Evolutionary conservation across 1,140 invertebrate genomes (phyloP).

Genomic region (Macrocentrus cingulum): DNA sequence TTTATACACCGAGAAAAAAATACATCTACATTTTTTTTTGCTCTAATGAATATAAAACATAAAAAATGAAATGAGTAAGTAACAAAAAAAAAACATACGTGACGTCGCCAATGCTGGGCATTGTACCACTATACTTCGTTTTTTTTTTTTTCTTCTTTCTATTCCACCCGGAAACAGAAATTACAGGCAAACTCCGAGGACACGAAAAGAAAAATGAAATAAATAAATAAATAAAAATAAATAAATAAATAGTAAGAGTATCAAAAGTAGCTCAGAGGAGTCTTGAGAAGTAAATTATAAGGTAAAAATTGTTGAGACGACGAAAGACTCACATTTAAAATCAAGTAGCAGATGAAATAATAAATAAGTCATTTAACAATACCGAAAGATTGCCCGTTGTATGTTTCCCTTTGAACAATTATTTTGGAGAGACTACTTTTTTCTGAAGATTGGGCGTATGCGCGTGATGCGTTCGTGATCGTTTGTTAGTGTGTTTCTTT

Average conservation of each 20-base stretch:
- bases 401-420: conserved; percentile 21
- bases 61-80: conserved; percentile 1
- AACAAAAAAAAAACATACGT: conserved; percentile 21
- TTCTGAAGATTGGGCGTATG: conserved; percentile 21
- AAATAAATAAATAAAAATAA: conserved; percentile 16
- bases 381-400: conserved; percentile 3
- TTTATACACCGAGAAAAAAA: not conserved
- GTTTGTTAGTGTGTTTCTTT: conserved; percentile 49
- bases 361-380: not conserved
- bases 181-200: conserved; percentile 3
- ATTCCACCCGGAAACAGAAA: conserved; percentile 17
- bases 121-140: conserved; percentile 16
- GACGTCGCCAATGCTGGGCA: conserved; percentile 27
- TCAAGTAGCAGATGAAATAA: no score
- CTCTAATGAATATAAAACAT: conserved; percentile 8
- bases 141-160: conserved; percentile 6
- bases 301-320: conserved; percentile 1
- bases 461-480: conserved; percentile 24
- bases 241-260: conserved; percentile 14
- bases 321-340: conserved; percentile 9
- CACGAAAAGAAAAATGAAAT: conserved; percentile 2
- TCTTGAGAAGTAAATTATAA: not conserved
- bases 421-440: conserved; percentile 19
- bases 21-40: not conserved
- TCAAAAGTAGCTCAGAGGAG: not conserved